Conservation (phyloP, 2,888 invertebrate genomes). For the Hypomecis punctinalis region DNA sequence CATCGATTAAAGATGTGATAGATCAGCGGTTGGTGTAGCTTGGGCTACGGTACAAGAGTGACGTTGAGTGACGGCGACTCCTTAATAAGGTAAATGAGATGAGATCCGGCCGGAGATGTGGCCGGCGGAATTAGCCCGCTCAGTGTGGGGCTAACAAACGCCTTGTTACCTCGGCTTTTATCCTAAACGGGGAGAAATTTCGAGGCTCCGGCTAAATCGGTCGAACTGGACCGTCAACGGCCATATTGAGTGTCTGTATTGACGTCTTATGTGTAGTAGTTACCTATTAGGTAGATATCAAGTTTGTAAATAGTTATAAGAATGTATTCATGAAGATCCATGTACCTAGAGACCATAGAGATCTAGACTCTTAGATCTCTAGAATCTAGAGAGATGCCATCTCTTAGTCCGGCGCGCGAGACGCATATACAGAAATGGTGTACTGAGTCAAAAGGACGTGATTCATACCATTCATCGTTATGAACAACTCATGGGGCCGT, state of each 20-base stretch:
- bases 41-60: conserved; percentile 54
- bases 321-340: too few relatives aligned
- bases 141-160: conserved; percentile 62
- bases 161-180: conserved; percentile 68
- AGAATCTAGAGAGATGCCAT: too few relatives aligned
- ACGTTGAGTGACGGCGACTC: conserved; percentile 75
- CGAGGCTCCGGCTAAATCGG: conserved; percentile 11
- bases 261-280: conserved; percentile 4
- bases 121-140: conserved; percentile 31
- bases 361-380: too few relatives aligned
- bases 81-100: conserved; percentile 81
- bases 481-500: too few relatives aligned
- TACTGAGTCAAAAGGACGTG: too few relatives aligned
- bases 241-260: background rate
- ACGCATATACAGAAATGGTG: too few relatives aligned
- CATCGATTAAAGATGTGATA: conserved; percentile 60
- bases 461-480: too few relatives aligned
- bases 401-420: too few relatives aligned
- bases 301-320: too few relatives aligned
- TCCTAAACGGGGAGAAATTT: conserved; percentile 54
- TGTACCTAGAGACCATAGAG: too few relatives aligned
- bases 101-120: conserved; percentile 50
- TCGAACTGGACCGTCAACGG: background rate
- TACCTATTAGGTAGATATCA: background rate
- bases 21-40: conserved; percentile 67